Evolutionary conservation across 2,888 invertebrate species (phyloP), one percentile per base, ranked within the genome.

Genomic region (Ectemnius continuus): DNA sequence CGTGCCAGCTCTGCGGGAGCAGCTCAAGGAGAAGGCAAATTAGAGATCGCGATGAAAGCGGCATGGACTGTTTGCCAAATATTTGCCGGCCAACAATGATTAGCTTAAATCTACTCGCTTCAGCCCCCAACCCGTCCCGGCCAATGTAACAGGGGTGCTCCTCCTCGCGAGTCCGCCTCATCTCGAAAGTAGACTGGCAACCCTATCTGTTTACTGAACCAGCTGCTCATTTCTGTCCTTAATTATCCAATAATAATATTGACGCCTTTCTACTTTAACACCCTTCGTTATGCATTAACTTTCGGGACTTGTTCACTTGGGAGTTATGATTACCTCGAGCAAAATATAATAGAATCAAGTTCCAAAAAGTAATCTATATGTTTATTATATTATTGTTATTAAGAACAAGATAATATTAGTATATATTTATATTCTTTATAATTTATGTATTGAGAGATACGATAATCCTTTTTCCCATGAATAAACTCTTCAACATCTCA

Each of bases 51-150:
- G 67, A 73, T 63, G 61, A 66, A 59, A 69, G n/a, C 75, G 46
- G 67, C 67, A 60, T 58, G 57, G 61, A 73, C 75, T 66, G 77
- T 79, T 74, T 76, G 80, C 65, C 82, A 84, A 84, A 84, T 84
- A 79, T 84, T 84, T 82, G 75, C 63, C 67, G 70, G 72, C 60
- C 76, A 73, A 82, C 79, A 79, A 73, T 75, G 76, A 79, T 83
- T 83, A 78, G 66, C 75, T 76, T 73, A 70, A 70, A 68, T 61
- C 72, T 36, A 52, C 52, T 46, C 26, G 57, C n/a, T 28, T 47
- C 14, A 26, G 5, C 59, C 46, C 13, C 20, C 18, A 18, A 11
- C 36, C 52, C 28, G 0, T 28, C 60, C n/a, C 6, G 26, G 16
- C 11, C 8, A 14, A n/a, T 28, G 28, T 28, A 11, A 36, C 8